Percentiles rank a stretch among this genome's conserved stretches.
Evolutionary conservation across 2,797 vertebrate genomes (phyloP).

Genomic region (Sebastes hubbsi): DNA sequence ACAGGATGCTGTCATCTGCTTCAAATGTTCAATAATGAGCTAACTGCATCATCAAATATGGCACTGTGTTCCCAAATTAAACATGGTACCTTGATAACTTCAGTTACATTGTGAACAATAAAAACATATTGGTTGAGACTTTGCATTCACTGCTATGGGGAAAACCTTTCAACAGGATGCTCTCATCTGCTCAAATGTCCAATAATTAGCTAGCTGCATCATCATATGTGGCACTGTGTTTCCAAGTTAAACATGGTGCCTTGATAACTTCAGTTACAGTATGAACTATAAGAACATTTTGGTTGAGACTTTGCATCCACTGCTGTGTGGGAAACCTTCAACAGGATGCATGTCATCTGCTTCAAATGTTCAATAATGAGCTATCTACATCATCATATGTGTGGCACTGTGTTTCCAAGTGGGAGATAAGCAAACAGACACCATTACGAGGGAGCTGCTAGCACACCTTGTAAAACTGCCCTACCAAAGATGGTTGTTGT

Average conservation of each 20-base stretch:
- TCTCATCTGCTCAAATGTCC: background rate
- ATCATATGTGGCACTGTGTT: slow-evolving; percentile 1
- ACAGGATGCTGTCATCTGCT: background rate
- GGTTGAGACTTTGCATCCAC: background rate
- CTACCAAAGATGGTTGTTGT: slow-evolving; percentile 66
- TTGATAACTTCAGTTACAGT: background rate
- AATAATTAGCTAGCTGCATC: slow-evolving; percentile 14
- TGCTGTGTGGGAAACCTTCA: background rate
- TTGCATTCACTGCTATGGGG: background rate
- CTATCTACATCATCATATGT: slow-evolving; percentile 13
- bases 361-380: background rate
- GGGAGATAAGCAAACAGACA: slow-evolving; percentile 5
- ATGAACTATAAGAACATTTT: background rate
- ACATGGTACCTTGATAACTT: too few species aligned
- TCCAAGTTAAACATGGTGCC: background rate
- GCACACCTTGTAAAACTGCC: slow-evolving; percentile 37
- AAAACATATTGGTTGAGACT: background rate
- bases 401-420: slow-evolving; percentile 9
- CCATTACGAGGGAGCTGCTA: slow-evolving; percentile 24
- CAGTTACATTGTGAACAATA: too few species aligned
- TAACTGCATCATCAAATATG: slow-evolving; percentile 13
- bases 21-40: background rate
- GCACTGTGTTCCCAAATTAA: background rate
- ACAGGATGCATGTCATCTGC: background rate
- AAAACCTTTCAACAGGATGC: background rate